phyloP scores from a whole-genome alignment of 2,113 vertebrate genomes.

The Indicator indicator region DNA sequence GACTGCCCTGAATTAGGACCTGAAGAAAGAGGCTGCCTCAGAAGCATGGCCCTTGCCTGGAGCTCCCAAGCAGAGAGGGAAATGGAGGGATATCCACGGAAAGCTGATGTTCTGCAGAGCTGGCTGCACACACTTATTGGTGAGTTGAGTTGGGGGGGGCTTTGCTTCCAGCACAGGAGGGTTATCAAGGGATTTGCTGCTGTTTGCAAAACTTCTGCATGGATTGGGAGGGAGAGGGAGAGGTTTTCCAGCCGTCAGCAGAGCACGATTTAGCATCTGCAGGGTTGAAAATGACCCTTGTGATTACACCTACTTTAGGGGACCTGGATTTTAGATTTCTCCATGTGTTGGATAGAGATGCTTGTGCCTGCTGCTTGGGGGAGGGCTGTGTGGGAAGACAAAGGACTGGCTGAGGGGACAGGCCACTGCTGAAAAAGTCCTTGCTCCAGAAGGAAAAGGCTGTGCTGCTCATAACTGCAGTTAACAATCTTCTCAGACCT shows the following conservation, averaged over 20 bases:
- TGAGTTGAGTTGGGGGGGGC: constrained; percentile 42
- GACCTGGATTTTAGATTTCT: constrained; percentile 33
- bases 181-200: constrained; percentile 71
- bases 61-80: constrained; percentile 16
- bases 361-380: background rate
- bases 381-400: background rate
- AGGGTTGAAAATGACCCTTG: constrained; percentile 63
- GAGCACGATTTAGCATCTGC: constrained; percentile 65
- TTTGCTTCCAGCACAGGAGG: constrained; percentile 63
- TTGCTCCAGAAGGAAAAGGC: background rate
- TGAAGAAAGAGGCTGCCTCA: constrained; percentile 35
- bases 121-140: constrained; percentile 30
- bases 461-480: background rate
- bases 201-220: constrained; percentile 61
- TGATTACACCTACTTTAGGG: constrained; percentile 33
- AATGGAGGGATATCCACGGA: background rate
- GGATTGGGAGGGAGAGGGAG: constrained; percentile 56
- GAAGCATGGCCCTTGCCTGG: constrained; percentile 41
- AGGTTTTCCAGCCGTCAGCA: constrained; percentile 69
- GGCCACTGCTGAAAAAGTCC: background rate
- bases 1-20: constrained; percentile 30
- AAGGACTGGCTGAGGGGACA: fast-evolving
- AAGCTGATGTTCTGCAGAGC: constrained; percentile 41
- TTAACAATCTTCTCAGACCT: background rate
- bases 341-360: background rate